A percentile compares a stretch with the other conserved stretches of the same genome.
phyloP scores from a whole-genome alignment of 2,797 vertebrate genomes.

The Hozukius guyotensis region DNA sequence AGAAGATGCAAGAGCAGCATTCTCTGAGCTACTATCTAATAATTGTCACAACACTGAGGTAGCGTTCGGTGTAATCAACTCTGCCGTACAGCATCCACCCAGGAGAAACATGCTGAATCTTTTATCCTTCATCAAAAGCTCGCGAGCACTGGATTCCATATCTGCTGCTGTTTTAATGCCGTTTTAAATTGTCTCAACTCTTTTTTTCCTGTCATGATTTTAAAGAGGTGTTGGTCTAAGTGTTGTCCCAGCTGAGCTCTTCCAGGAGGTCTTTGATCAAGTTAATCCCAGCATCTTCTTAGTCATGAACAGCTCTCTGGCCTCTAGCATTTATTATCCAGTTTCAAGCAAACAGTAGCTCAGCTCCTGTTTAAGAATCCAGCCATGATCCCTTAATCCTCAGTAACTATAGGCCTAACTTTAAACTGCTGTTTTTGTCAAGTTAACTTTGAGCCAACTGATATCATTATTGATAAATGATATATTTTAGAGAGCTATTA shows the following conservation, averaged over 20 bases:
- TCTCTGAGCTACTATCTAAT: slow-evolving; percentile 36
- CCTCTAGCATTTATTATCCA: slow-evolving; percentile 5
- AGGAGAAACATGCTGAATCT: slow-evolving; percentile 25
- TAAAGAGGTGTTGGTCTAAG: neutral
- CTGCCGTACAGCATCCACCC: slow-evolving; percentile 24
- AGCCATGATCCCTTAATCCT: slow-evolving; percentile 29
- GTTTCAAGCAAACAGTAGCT: slow-evolving; percentile 14
- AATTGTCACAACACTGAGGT: slow-evolving; percentile 28
- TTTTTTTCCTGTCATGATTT: neutral
- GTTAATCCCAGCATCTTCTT: slow-evolving; percentile 34
- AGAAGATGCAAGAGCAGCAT: slow-evolving; percentile 45
- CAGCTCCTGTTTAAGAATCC: slow-evolving; percentile 3
- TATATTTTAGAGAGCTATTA: neutral
- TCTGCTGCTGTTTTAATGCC: neutral
- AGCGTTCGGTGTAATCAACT: slow-evolving; percentile 45
- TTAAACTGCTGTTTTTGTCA: slow-evolving; percentile 18
- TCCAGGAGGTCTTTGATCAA: slow-evolving; percentile 21
- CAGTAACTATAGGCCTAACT: slow-evolving; percentile 1
- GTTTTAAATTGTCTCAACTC: neutral
- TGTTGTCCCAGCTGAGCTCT: neutral
- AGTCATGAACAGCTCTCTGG: slow-evolving; percentile 28
- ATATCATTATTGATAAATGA: neutral
- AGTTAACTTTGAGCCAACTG: neutral
- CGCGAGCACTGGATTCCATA: neutral
- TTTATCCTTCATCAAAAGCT: slow-evolving; percentile 24